These are phyloP conservation scores for Nipponacmea schrenckii DNA, from an alignment of 2,888 invertebrate species.

Conservation along the genomic window DNA sequence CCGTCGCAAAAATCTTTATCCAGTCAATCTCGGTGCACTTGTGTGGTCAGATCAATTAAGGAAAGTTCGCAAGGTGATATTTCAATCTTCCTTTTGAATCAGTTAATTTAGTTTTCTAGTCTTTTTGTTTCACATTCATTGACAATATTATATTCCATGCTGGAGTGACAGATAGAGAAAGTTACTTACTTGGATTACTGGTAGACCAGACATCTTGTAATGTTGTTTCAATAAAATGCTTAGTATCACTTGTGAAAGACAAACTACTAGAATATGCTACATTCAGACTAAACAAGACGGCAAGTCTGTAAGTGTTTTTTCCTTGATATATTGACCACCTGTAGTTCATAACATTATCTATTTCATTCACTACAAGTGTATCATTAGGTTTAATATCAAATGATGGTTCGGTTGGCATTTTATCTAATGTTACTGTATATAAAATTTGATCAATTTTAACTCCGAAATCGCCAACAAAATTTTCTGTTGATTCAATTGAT, in stretches of 20 bases:
- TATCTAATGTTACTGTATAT: conserved; percentile 2
- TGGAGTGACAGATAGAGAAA: too few relatives aligned
- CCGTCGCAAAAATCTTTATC: too few relatives aligned
- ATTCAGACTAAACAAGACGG: not conserved
- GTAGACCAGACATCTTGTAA: not conserved
- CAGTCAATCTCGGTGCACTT: too few relatives aligned
- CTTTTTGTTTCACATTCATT: too few relatives aligned
- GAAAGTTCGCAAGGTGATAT: too few relatives aligned
- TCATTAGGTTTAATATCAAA: not conserved
- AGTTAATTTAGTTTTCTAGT: too few relatives aligned
- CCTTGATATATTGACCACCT: not conserved
- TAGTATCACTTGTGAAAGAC: not conserved
- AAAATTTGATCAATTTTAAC: not conserved
- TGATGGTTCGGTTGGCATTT: not conserved
- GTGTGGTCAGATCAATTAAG: too few relatives aligned
- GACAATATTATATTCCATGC: too few relatives aligned
- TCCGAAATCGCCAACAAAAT: not conserved
- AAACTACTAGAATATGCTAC: not conserved
- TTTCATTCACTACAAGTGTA: not conserved
- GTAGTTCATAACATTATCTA: not conserved
- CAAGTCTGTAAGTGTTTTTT: not conserved
- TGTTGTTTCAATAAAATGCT: not conserved
- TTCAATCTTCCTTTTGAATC: too few relatives aligned
- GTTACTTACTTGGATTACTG: not conserved
- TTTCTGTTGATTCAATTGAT: not conserved